Base-by-base conservation (phyloP, 2,888 invertebrate species). In the Tortricodes alternella region DNA sequence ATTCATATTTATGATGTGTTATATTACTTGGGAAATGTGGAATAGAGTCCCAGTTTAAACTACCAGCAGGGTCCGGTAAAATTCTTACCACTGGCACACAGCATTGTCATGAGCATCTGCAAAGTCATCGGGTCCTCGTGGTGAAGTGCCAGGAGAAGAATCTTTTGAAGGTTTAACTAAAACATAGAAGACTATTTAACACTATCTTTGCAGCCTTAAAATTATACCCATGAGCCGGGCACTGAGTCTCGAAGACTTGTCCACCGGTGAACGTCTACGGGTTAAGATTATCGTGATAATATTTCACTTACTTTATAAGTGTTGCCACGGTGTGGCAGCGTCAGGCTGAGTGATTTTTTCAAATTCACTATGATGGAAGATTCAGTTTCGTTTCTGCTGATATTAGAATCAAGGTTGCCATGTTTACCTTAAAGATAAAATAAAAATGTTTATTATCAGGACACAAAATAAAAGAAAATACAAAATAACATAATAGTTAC, bases 381-480 rank as follows among this genome's bases (percentile, higher is more conserved):
- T 3, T 60, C 43, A 0, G 32, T 11, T 6, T n/a, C 41, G 27
- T 50, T 19, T 0, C 29, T 29, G 2, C 61, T 61, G 2, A 61
- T 59, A 18, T 62, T 58, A 0, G 44, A 35, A 0, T 61, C 41
- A 3, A 38, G 53, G 8, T 35, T 58, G 0, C 70, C 71, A n/a
- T 74, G 69, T 70, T 76, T 78, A 18, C 78, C 78, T 78, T 52
- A 11, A 67, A 69, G 1, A n/a, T 4, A n/a, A n/a, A n/a, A n/a
- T n/a, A n/a, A n/a, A n/a, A n/a, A n/a, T n/a, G n/a, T n/a, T n/a
- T n/a, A n/a, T n/a, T n/a, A n/a, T n/a, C n/a, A n/a, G n/a, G n/a
- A n/a, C n/a, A n/a, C n/a, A n/a, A n/a, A n/a, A n/a, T n/a, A n/a
- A n/a, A n/a, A n/a, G n/a, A n/a, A n/a, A n/a, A n/a, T n/a, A n/a